Percentiles rank a stretch among this genome's conserved stretches.
Evolutionary conservation across 2,113 vertebrate species (phyloP).

Genomic region (Corythaixoides concolor): DNA sequence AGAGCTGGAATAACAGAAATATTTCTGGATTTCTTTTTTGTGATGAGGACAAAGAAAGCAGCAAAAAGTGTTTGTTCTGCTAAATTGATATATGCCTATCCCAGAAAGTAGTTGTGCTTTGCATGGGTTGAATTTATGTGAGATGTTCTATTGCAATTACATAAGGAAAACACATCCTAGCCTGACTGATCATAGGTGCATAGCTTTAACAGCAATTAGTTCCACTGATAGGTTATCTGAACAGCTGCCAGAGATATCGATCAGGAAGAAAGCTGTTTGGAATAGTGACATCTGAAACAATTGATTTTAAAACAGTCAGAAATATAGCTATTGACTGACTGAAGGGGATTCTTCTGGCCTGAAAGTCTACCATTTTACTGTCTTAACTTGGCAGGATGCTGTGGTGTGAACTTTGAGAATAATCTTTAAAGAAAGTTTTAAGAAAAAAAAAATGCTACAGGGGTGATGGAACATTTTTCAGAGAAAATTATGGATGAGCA

Average conservation of each 20-base stretch:
- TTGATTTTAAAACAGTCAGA: constrained; percentile 46
- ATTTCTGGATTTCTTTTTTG: neutral
- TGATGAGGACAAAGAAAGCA: neutral
- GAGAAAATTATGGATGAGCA: neutral
- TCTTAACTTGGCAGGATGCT: constrained; percentile 32
- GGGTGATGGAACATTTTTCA: neutral
- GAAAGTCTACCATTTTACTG: neutral
- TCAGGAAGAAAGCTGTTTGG: constrained; percentile 39
- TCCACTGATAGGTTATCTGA: constrained; percentile 47
- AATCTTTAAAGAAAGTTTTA: neutral
- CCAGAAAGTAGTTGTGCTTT: neutral
- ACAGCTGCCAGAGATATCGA: constrained; percentile 55
- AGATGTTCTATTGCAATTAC: neutral
- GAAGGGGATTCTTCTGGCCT: constrained; percentile 26
- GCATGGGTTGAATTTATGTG: neutral
- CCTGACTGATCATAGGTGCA: neutral
- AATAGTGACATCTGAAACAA: constrained; percentile 57
- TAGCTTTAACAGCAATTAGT: constrained; percentile 57
- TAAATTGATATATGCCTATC: neutral
- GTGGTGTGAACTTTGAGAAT: neutral
- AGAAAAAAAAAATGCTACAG: neutral
- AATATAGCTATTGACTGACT: constrained; percentile 56
- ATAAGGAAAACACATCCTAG: neutral
- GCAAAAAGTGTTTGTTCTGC: neutral
- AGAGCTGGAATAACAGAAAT: neutral